Base-by-base conservation (phyloP, 2,888 invertebrate species). In the Drosophila stalkeri region DNA sequence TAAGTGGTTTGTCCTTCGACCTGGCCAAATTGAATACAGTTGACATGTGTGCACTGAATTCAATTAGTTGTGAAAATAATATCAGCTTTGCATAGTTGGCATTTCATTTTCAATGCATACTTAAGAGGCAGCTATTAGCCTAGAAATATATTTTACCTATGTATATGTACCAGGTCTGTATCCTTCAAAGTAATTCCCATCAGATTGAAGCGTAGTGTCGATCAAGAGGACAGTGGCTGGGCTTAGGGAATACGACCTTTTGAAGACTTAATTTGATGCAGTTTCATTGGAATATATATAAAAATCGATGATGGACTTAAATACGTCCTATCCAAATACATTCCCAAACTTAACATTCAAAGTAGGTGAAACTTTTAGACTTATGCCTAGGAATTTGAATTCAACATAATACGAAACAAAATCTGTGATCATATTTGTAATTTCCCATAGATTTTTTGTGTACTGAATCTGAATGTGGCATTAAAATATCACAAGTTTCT, bases 1-100 rank as follows among this genome's bases (percentile, higher is more conserved):
- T 37, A 37, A 60, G 27, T 60, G 37, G 9, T 18, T 31, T 31
- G 31, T 39, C 39, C 39, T 51, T 41, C 27, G 52, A 41, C 31
- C 52, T 61, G 35, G 27, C 18, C 14, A 20, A 52, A 52, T 35
- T 14, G 20, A 20, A 8, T 14, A 9, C 9, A 2, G 23, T 16
- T 14, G 14, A 31, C 8, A 4, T 11, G 46, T 16, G 23, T 46
- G 14, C 23, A 14, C 37, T 6, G 2, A 16, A 31, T 49, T 35
- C 52, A 35, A 35, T 52, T 20, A 52, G 31, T 20, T 52, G 14
- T 2, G 14, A 2, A 35, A 52, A 20, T 16, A 35, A 4, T 16
- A 20, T 52, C 8, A 16, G 18, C 9, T 35, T 14, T 16, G 16
- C 4, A 16, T 49, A 12, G 11, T 3, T 47, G 0, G 1, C 8